phyloP scores from a whole-genome alignment of 2,797 vertebrate genomes.

The Myotis daubentonii region DNA sequence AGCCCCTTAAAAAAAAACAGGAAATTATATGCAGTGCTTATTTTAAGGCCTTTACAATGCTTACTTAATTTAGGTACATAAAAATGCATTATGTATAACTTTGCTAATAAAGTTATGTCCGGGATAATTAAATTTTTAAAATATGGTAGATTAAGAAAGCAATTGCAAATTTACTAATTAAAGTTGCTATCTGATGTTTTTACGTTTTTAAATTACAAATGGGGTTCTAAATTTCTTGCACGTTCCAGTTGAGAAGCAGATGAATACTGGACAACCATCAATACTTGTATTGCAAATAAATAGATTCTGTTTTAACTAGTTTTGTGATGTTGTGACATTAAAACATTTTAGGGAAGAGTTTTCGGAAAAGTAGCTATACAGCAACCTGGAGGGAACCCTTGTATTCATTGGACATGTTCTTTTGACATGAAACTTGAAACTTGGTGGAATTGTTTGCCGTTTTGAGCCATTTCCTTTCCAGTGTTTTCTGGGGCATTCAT shows the following conservation, averaged over 20 bases:
- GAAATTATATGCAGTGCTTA: slow-evolving; percentile 58
- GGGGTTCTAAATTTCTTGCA: slow-evolving; percentile 52
- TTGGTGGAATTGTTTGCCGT: background rate
- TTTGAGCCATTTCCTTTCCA: background rate
- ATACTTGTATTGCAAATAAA: background rate
- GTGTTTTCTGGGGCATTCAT: background rate
- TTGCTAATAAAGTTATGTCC: slow-evolving; percentile 69
- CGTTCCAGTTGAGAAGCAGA: background rate
- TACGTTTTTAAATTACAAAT: slow-evolving; percentile 59
- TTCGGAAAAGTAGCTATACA: background rate
- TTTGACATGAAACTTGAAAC: background rate
- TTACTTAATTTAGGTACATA: slow-evolving; percentile 69
- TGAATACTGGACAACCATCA: background rate
- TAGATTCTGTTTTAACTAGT: slow-evolving; percentile 35
- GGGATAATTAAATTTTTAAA: slow-evolving; percentile 70
- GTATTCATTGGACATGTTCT: background rate
- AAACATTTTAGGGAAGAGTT: background rate
- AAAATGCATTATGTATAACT: slow-evolving; percentile 74
- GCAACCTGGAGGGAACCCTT: background rate
- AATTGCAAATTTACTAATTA: slow-evolving; percentile 64
- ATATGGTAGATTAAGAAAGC: slow-evolving; percentile 65
- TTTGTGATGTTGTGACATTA: background rate
- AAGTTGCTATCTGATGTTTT: slow-evolving; percentile 62
- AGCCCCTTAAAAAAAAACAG: slow-evolving; percentile 36
- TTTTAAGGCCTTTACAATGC: slow-evolving; percentile 58